Evolutionary conservation across 2,113 vertebrate species (phyloP).

Genomic region (Cyprinodon variegatus): DNA sequence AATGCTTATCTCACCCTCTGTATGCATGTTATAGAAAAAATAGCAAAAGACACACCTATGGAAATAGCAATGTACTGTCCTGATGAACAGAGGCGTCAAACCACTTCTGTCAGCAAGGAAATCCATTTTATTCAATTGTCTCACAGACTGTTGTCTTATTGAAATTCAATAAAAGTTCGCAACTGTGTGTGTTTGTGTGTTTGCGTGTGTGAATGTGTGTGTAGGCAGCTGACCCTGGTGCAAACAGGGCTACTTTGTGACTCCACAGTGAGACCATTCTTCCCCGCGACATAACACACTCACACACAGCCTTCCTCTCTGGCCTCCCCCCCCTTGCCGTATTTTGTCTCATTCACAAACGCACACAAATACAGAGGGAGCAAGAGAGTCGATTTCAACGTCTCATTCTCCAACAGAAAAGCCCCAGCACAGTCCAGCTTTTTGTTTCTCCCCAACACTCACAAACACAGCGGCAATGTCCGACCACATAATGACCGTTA

Average conservation of each 20-base stretch:
- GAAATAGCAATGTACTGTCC: background rate
- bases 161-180: conserved; percentile 46
- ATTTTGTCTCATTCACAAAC: conserved; percentile 39
- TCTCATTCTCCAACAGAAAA: conserved; percentile 26
- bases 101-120: conserved; percentile 15
- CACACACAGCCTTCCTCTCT: conserved; percentile 10
- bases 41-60: conserved; percentile 1
- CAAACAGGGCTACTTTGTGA: conserved; percentile 71
- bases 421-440: conserved; percentile 7
- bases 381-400: conserved; percentile 48
- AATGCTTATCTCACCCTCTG: background rate
- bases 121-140: conserved; percentile 55
- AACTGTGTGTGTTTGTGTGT: conserved; percentile 15
- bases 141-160: conserved; percentile 56
- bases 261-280: conserved; percentile 73
- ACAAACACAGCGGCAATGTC: conserved; percentile 24
- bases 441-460: conserved; percentile 21
- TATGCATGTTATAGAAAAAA: background rate
- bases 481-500: conserved; percentile 57
- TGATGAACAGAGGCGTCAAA: conserved; percentile 8
- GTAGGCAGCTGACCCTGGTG: conserved; percentile 72
- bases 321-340: conserved; percentile 7
- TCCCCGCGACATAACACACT: conserved; percentile 35
- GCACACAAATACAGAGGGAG: conserved; percentile 47
- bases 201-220: conserved; percentile 24